Conservation (phyloP, 2,888 invertebrate species). For the Archips crataeganus region DNA sequence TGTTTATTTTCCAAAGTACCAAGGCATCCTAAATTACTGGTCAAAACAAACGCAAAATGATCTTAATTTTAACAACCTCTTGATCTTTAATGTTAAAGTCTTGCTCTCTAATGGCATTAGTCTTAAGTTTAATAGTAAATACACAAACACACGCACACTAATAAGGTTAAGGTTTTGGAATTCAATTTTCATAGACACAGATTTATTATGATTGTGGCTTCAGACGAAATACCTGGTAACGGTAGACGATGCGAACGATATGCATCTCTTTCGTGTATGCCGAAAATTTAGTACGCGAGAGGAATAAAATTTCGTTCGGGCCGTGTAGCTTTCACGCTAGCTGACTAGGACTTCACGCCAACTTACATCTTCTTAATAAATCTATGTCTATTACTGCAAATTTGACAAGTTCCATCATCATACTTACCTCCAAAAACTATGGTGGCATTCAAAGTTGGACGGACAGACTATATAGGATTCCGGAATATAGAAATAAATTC, state of each 20-base stretch:
- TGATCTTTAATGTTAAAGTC: constrained; percentile 10
- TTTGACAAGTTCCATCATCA: constrained; percentile 1
- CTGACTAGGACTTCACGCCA: neutral
- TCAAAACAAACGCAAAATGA: neutral
- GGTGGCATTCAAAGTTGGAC: neutral
- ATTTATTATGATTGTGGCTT: neutral
- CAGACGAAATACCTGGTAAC: neutral
- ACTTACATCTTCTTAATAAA: neutral
- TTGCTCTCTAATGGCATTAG: constrained; percentile 28
- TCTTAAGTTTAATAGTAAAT: constrained; percentile 16
- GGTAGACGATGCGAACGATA: neutral
- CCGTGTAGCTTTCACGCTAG: neutral
- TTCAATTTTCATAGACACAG: neutral
- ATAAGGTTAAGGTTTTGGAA: constrained; percentile 1
- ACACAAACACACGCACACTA: constrained; percentile 17
- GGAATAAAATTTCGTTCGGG: neutral
- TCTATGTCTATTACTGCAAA: neutral
- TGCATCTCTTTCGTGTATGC: neutral
- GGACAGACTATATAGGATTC: constrained; percentile 3
- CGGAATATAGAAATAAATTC: neutral
- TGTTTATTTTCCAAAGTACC: neutral
- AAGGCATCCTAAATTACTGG: constrained; percentile 5
- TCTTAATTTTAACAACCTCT: constrained; percentile 8
- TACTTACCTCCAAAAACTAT: neutral
- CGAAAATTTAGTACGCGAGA: neutral